A percentile compares a stretch with the other conserved stretches of the same genome.
Evolutionary conservation across 2,113 vertebrate genomes (phyloP).

Genomic region (Fulica atra): DNA sequence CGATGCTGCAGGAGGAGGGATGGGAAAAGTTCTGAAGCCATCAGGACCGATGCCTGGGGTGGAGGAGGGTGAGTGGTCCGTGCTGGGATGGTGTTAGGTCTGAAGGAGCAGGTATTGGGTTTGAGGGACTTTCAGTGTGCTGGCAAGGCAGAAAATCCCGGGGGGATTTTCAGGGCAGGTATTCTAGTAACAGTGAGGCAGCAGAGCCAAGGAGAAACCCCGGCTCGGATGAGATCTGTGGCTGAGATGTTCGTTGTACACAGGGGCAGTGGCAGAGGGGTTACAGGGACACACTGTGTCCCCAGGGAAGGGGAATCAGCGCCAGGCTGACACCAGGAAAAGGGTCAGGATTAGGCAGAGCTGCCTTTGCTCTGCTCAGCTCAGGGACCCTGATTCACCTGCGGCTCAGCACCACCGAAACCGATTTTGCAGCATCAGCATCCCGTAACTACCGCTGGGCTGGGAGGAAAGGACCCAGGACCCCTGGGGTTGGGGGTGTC

Average conservation of each 20-base stretch:
- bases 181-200: neutral
- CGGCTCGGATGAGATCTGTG: neutral
- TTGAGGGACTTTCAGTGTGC: neutral
- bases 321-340: neutral
- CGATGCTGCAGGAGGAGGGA: neutral
- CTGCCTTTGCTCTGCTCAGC: neutral
- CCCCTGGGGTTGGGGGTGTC: no score
- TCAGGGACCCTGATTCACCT: rapidly evolving
- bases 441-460: rapidly evolving
- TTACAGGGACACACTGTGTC: rapidly evolving
- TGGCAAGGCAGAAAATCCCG: neutral
- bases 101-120: neutral
- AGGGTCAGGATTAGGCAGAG: neutral
- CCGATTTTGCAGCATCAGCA: neutral
- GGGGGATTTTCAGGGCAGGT: neutral
- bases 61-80: rapidly evolving
- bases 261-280: neutral
- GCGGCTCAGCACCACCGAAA: neutral
- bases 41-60: rapidly evolving
- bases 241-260: rapidly evolving
- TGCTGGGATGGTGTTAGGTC: rapidly evolving
- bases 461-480: no score
- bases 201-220: neutral
- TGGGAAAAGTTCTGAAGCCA: rapidly evolving
- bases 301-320: neutral